These are phyloP conservation scores for Zelleria hepariella DNA, from an alignment of 2,888 invertebrate genomes.

Conservation along the genomic window DNA sequence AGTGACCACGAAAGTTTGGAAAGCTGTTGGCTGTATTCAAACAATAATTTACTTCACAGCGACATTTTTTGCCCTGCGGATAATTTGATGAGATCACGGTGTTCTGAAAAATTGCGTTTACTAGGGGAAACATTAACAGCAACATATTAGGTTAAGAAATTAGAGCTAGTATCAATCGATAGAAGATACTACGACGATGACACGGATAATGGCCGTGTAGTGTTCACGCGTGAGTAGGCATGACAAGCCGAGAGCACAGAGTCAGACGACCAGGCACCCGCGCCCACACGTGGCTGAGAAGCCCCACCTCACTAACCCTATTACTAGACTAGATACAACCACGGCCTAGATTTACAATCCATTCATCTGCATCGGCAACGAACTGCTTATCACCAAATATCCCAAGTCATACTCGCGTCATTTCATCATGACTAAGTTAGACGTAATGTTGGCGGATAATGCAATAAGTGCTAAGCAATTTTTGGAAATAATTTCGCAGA, in stretches of 20 bases:
- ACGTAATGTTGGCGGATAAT: neutral
- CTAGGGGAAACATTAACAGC: no score
- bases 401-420: neutral
- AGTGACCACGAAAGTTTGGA: conserved; percentile 29
- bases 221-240: conserved; percentile 38
- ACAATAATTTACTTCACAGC: neutral
- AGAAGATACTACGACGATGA: neutral
- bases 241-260: conserved; percentile 17
- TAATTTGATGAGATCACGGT: no score
- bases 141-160: neutral
- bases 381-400: neutral
- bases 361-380: conserved; percentile 18
- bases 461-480: neutral
- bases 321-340: conserved; percentile 35
- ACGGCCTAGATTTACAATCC: conserved; percentile 30
- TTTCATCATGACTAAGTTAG: neutral
- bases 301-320: conserved; percentile 57
- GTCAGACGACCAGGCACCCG: conserved; percentile 28
- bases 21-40: conserved; percentile 3
- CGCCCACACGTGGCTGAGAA: conserved; percentile 41
- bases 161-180: neutral
- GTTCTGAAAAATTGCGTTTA: no score
- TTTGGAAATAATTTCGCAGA: neutral
- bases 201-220: conserved; percentile 18
- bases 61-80: neutral